Conservation (phyloP, 2,113 vertebrate genomes). For the Bambusicola thoracicus region DNA sequence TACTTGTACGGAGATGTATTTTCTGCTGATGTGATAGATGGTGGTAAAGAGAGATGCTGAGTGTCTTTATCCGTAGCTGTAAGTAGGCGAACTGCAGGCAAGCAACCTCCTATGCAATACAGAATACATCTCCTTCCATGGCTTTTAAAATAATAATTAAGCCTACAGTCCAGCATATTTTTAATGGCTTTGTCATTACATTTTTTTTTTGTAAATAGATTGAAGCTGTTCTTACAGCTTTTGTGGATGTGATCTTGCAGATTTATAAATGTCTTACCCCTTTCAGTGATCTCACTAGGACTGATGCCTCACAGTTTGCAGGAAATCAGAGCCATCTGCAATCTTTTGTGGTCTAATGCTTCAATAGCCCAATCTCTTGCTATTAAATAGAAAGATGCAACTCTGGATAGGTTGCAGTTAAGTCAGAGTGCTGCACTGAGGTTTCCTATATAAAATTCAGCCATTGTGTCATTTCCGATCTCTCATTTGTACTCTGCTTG, state of each 20-base stretch:
- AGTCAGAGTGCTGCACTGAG: constrained; percentile 29
- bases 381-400: neutral
- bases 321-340: neutral
- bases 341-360: neutral
- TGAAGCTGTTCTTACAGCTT: neutral
- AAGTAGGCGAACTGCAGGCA: neutral
- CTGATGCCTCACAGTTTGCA: neutral
- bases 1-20: neutral
- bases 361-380: neutral
- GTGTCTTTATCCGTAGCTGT: neutral
- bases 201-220: neutral
- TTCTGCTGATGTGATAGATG: neutral
- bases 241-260: neutral
- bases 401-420: constrained; percentile 34
- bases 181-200: neutral
- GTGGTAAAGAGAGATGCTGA: neutral
- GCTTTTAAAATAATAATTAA: neutral
- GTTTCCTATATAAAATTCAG: constrained; percentile 42
- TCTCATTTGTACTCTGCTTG: neutral
- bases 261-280: neutral
- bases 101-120: neutral
- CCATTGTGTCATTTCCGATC: neutral
- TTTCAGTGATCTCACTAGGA: neutral
- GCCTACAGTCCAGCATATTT: neutral
- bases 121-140: neutral